These are phyloP conservation scores for Bombus balteatus DNA, from an alignment of 1,140 invertebrate genomes.

Conservation along the genomic window DNA sequence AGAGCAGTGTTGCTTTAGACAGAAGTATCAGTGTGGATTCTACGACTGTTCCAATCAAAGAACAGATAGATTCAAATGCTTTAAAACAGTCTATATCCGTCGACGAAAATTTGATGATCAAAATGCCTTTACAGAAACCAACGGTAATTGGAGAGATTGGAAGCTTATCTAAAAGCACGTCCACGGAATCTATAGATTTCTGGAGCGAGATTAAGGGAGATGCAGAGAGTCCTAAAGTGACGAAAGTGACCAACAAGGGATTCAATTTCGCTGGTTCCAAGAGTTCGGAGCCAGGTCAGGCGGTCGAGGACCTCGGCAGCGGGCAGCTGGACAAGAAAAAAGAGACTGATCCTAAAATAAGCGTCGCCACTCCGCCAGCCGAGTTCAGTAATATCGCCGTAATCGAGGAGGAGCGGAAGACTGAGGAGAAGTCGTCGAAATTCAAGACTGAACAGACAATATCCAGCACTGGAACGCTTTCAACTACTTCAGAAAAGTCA, in stretches of 20 bases:
- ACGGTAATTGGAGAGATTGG: not conserved
- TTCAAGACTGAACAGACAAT: not conserved
- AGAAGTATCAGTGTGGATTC: constrained; percentile 13
- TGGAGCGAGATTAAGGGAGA: constrained; percentile 78
- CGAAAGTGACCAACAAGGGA: not conserved
- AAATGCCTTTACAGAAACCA: constrained; percentile 24
- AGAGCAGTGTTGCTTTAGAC: not conserved
- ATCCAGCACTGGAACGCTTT: not conserved
- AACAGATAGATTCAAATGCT: not conserved
- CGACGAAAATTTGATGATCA: not conserved
- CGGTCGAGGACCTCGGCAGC: constrained; percentile 13
- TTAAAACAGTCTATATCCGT: not conserved
- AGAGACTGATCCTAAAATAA: constrained; percentile 52
- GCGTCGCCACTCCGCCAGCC: not conserved
- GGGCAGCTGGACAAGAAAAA: constrained; percentile 51
- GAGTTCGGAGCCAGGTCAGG: constrained; percentile 4
- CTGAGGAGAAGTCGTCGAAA: not conserved
- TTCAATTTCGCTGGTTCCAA: not conserved
- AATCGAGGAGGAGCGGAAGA: constrained; percentile 3
- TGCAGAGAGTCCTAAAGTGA: constrained; percentile 30
- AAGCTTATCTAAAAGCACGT: constrained; percentile 52
- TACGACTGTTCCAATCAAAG: not conserved
- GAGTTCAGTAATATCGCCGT: constrained; percentile 10
- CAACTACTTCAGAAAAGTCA: not conserved
- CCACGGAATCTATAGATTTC: constrained; percentile 75